phyloP scores from a whole-genome alignment of 2,113 vertebrate species.

The Upupa epops region DNA sequence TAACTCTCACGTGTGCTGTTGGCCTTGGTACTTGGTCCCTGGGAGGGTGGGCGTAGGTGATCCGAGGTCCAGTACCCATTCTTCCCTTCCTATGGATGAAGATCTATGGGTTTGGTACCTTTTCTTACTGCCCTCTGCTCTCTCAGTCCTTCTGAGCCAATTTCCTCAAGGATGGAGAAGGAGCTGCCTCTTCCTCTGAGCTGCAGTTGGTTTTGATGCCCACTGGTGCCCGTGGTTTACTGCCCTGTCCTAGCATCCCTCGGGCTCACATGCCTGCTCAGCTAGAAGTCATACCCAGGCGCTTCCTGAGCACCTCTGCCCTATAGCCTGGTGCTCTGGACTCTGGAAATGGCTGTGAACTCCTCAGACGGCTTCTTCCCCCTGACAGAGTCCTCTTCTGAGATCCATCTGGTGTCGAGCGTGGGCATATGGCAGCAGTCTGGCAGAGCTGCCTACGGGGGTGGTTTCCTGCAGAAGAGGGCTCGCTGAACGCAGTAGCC shows the following conservation, averaged over 20 bases:
- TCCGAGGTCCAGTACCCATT: neutral
- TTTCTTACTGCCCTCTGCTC: neutral
- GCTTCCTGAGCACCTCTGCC: conserved; percentile 50
- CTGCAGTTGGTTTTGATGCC: neutral
- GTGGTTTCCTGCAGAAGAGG: conserved; percentile 58
- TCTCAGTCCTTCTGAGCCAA: neutral
- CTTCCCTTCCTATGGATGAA: neutral
- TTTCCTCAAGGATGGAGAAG: neutral
- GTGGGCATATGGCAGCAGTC: conserved; percentile 73
- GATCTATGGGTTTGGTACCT: neutral
- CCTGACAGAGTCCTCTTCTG: conserved; percentile 62
- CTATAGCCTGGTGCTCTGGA: conserved; percentile 5
- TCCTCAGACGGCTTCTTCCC: conserved; percentile 31
- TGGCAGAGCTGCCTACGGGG: conserved; percentile 36
- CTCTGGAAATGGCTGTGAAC: conserved; percentile 65
- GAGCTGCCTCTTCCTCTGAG: neutral
- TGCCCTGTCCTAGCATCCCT: neutral
- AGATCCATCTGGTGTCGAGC: conserved; percentile 66
- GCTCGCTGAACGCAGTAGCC: conserved; percentile 47
- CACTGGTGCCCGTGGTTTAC: neutral
- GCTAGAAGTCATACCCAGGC: conserved; percentile 29
- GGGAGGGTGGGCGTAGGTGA: neutral
- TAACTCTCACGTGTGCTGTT: neutral
- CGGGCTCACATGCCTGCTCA: neutral
- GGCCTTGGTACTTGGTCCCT: neutral